phyloP scores from a whole-genome alignment of 2,113 vertebrate genomes.

The Tachysurus fulvidraco region DNA sequence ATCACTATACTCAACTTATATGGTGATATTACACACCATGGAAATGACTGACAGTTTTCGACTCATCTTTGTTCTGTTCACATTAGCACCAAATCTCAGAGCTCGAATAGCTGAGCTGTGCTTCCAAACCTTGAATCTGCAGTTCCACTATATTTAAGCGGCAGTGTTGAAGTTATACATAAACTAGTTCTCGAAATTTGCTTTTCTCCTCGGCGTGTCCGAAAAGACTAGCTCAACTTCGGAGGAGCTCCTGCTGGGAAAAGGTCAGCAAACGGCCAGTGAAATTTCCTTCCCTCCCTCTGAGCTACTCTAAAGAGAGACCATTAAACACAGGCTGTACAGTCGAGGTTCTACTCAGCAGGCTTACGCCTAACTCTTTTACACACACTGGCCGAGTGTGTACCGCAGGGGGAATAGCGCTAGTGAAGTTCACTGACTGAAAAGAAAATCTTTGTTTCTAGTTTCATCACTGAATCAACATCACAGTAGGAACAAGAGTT shows the following conservation, averaged over 20 bases:
- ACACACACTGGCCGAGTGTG: background rate
- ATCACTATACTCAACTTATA: background rate
- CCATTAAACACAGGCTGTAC: conserved; percentile 18
- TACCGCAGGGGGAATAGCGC: background rate
- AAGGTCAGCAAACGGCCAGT: conserved; percentile 28
- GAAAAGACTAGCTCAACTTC: background rate
- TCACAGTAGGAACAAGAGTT: background rate
- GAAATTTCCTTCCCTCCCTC: background rate
- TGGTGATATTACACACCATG: background rate
- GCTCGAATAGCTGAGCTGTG: background rate
- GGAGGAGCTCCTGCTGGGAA: background rate
- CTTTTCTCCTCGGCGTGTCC: background rate
- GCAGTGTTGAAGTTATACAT: too few species aligned
- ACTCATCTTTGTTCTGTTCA: background rate
- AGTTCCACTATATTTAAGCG: background rate
- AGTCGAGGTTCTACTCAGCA: conserved; percentile 10
- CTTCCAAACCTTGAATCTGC: background rate
- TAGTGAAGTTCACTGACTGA: background rate
- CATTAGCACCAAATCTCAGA: background rate
- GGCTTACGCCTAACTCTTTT: background rate
- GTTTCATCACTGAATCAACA: background rate
- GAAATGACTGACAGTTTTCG: background rate
- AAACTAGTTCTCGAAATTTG: background rate
- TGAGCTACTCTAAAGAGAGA: conserved; percentile 1
- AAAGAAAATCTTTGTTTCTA: background rate